A percentile compares a stretch with the other conserved stretches of the same genome.
These are phyloP conservation scores for Helleia helle DNA, from an alignment of 2,888 invertebrate species.

Conservation along the genomic window DNA sequence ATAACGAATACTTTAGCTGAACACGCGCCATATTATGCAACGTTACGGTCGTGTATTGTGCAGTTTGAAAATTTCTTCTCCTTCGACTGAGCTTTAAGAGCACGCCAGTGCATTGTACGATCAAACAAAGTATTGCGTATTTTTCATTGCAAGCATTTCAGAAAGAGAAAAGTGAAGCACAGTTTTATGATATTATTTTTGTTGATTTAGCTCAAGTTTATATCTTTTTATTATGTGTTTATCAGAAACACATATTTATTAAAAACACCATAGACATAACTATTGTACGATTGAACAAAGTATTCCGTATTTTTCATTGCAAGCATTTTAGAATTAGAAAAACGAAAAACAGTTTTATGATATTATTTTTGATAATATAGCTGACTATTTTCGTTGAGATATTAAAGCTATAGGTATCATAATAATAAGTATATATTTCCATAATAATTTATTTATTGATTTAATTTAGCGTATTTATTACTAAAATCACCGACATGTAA, in stretches of 20 bases:
- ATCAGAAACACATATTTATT: too few relatives aligned
- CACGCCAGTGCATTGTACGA: constrained; percentile 28
- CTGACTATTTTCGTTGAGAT: too few relatives aligned
- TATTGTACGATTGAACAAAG: constrained; percentile 26
- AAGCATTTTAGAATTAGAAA: constrained; percentile 8
- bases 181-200: constrained; percentile 6
- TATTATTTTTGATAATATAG: constrained; percentile 6
- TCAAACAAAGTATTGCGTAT: constrained; percentile 25
- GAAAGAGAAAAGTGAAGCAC: constrained; percentile 7
- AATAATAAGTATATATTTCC: too few relatives aligned
- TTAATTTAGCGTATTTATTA: too few relatives aligned
- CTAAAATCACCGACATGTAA: too few relatives aligned
- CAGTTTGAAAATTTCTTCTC: constrained; percentile 53
- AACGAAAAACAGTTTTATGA: constrained; percentile 4
- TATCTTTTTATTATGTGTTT: too few relatives aligned
- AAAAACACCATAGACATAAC: too few relatives aligned
- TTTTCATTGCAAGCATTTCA: constrained; percentile 15
- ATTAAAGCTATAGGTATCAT: too few relatives aligned
- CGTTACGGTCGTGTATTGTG: constrained; percentile 59
- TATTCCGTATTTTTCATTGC: constrained; percentile 23
- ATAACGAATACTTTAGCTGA: constrained; percentile 73
- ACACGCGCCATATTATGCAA: constrained; percentile 70
- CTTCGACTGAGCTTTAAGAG: constrained; percentile 46
- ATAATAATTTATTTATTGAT: too few relatives aligned
- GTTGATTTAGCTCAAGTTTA: constrained; percentile 1